Evolutionary conservation across 2,797 vertebrate genomes (phyloP).

Genomic region (Pteronotus mesoamericanus): DNA sequence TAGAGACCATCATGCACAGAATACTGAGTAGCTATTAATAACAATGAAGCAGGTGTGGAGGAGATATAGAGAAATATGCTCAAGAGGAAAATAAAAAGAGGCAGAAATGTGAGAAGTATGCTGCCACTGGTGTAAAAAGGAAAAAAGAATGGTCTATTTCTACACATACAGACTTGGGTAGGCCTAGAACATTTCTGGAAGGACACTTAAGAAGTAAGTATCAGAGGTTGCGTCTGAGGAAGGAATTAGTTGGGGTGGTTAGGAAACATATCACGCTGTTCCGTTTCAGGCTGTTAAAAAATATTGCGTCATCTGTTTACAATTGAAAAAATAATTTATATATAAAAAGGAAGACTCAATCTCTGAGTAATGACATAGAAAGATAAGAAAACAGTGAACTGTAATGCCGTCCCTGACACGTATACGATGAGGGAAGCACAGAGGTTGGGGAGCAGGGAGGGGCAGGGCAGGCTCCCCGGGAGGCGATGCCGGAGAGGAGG

Average conservation of each 20-base stretch:
- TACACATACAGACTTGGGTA: not conserved
- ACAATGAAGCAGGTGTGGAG: not conserved
- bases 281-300: not conserved
- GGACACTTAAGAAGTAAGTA: not conserved
- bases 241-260: not conserved
- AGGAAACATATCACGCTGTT: not conserved
- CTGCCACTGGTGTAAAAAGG: not conserved
- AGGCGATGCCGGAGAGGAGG: not conserved
- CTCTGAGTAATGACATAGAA: not conserved
- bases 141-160: not conserved
- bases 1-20: not conserved
- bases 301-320: not conserved
- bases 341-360: not conserved
- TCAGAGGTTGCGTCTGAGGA: not conserved
- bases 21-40: not conserved
- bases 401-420: fast-evolving
- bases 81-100: not conserved
- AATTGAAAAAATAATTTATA: not conserved
- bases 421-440: not conserved
- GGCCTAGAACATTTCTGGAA: not conserved
- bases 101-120: not conserved
- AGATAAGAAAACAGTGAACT: not conserved
- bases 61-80: not conserved
- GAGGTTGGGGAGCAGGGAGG: not conserved
- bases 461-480: not conserved